Conservation (phyloP, 2,888 invertebrate genomes). For the Brenthis daphne region DNA sequence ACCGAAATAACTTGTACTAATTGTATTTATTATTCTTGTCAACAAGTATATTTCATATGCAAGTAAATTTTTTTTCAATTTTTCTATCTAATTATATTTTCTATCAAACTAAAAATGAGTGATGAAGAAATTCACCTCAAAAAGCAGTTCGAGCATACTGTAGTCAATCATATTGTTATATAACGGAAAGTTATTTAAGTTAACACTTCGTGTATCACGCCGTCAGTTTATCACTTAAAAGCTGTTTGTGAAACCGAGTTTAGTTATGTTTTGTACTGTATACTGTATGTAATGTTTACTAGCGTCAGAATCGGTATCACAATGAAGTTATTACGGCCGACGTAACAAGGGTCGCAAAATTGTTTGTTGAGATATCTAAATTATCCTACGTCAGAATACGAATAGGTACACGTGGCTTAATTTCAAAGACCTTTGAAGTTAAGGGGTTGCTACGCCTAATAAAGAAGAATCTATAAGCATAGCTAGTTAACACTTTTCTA, state of each 20-base stretch:
- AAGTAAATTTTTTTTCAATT: no score
- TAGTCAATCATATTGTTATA: no score
- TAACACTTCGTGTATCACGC: not conserved
- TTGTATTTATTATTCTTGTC: no score
- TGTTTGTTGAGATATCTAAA: constrained; percentile 43
- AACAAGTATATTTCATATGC: no score
- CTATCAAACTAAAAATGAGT: no score
- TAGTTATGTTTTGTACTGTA: constrained; percentile 38
- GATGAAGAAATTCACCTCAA: no score
- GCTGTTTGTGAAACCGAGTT: constrained; percentile 27
- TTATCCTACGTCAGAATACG: constrained; percentile 38
- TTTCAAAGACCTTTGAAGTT: constrained; percentile 31
- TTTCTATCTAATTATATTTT: no score
- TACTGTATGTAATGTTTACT: constrained; percentile 40
- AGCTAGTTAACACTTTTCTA: no score
- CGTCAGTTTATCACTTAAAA: constrained; percentile 25
- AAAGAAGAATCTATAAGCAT: not conserved
- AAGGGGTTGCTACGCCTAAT: constrained; percentile 4
- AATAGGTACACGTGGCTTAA: constrained; percentile 33
- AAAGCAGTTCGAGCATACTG: no score
- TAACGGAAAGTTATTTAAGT: no score
- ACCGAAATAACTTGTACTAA: no score
- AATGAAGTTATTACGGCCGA: constrained; percentile 44
- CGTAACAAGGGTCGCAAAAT: constrained; percentile 44
- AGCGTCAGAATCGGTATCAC: constrained; percentile 39